Conservation (phyloP, 2,888 invertebrate species). For the Phalera bucephala region DNA sequence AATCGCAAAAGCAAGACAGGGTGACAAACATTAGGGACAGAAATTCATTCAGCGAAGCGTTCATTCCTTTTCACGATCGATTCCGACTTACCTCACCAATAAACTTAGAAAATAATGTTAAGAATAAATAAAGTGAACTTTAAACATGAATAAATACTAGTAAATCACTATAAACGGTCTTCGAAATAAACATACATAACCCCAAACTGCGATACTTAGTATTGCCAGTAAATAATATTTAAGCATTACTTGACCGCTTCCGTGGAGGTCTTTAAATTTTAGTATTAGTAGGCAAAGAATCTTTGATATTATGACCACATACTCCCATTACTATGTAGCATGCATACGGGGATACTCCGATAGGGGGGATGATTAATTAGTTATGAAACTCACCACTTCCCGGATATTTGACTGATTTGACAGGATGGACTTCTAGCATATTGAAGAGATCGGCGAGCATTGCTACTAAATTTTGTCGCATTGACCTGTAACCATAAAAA, state of each 20-base stretch:
- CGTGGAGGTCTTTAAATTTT: constrained; percentile 30
- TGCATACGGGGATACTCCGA: constrained; percentile 53
- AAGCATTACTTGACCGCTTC: constrained; percentile 55
- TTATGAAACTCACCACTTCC: constrained; percentile 81
- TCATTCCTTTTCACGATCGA: constrained; percentile 24
- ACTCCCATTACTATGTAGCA: constrained; percentile 76
- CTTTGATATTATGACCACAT: constrained; percentile 81
- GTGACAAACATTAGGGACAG: constrained; percentile 48
- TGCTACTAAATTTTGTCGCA: constrained; percentile 95
- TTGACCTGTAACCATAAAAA: constrained; percentile 84
- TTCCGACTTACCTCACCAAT: constrained; percentile 46
- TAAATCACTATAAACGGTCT: constrained; percentile 9
- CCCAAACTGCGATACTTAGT: constrained; percentile 28
- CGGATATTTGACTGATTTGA: constrained; percentile 92
- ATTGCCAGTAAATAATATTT: constrained; percentile 36
- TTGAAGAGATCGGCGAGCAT: constrained; percentile 97
- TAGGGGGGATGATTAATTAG: constrained; percentile 14
- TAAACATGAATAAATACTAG: constrained; percentile 8
- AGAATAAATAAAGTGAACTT: constrained; percentile 3
- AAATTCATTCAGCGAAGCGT: constrained; percentile 45
- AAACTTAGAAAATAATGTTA: constrained; percentile 11
- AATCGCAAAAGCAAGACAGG: constrained; percentile 61
- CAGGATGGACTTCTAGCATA: constrained; percentile 95
- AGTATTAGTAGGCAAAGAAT: constrained; percentile 63
- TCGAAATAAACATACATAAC: constrained; percentile 16